These are phyloP conservation scores for Pemphigus obesinymphae DNA, from an alignment of 1,140 invertebrate genomes.

Conservation along the genomic window DNA sequence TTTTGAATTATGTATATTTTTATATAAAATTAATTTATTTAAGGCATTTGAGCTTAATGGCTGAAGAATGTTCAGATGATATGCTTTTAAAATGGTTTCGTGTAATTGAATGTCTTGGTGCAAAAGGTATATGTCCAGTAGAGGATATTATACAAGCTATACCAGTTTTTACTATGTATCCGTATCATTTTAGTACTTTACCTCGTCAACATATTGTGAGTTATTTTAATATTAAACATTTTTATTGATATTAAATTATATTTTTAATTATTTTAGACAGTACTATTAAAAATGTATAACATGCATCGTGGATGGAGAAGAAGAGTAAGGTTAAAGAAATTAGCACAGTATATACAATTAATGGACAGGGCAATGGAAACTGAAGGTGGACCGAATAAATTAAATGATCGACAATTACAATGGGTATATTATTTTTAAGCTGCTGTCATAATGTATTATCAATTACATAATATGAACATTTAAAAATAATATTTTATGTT, in stretches of 20 bases:
- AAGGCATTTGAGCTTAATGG: slow-evolving; percentile 33
- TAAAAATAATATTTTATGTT: not conserved
- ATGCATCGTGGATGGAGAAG: slow-evolving; percentile 29
- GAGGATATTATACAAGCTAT: slow-evolving; percentile 31
- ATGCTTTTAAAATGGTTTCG: slow-evolving; percentile 39
- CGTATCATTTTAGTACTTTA: slow-evolving; percentile 32
- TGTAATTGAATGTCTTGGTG: slow-evolving; percentile 32
- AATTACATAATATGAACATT: not conserved
- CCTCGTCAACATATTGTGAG: slow-evolving; percentile 35
- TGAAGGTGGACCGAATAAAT: slow-evolving; percentile 18
- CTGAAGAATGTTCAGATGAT: slow-evolving; percentile 39
- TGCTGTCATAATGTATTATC: not conserved
- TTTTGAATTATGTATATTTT: not conserved
- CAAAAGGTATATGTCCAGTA: not conserved
- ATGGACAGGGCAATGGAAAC: slow-evolving; percentile 17
- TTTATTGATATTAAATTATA: not conserved
- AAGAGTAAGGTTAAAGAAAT: slow-evolving; percentile 33
- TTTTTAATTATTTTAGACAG: not conserved
- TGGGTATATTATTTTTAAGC: slow-evolving; percentile 12
- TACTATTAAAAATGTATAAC: slow-evolving; percentile 29
- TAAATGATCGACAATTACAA: slow-evolving; percentile 27
- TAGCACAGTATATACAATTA: slow-evolving; percentile 33
- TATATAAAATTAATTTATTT: not conserved
- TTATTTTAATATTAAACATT: not conserved
- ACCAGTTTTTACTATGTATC: slow-evolving; percentile 31